Evolutionary conservation across 2,797 vertebrate species (phyloP), one percentile per base, ranked within the genome.

Genomic region (Alcedo atthis): DNA sequence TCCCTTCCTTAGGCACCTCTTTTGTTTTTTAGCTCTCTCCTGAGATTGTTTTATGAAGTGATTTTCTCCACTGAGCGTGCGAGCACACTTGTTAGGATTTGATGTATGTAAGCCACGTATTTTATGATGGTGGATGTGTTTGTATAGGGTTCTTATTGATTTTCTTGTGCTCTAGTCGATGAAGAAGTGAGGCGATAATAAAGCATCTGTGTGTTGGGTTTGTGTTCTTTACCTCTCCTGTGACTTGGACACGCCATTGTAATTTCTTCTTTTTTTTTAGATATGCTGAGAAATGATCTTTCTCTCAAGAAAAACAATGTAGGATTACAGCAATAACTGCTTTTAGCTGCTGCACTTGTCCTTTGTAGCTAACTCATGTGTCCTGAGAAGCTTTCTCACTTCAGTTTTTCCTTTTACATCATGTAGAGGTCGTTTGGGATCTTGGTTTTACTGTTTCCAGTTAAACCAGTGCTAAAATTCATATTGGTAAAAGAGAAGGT

Each of bases 121-220:
- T 96, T 95, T 96, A 96, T 96, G 81, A 89, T 61, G 77, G 94
- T 92, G 66, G 84, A 93, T 95, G 51, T 93, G 87, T 85, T 95
- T 3, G 7, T 94, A 69, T 95, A 83, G 89, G 86, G 57, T 81
- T 94, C 81, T 61, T 92, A 97, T 94, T 96, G 95, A 94, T 95
- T 96, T 97, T 84, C 59, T 48, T 58, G 76, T 79, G 68, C 87
- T 89, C 57, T 33, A 81, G 84, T 93, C 48, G 1, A 92, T 95
- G 92, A 92, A 80, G 89, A 95, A 95, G 83, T 93, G 92, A 89
- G 94, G 92, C 14, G 42, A 86, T 89, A 95, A 92, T 76, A 92
- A 87, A 95, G 71, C 70, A 24, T 85, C 76, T 81, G 33, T 91
- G 64, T 92, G 82, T 66, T 3, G 17, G 33, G 33, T 76, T 94